A percentile compares a stretch with the other conserved stretches of the same genome.
Conservation (phyloP, 2,113 vertebrate genomes). For the Platichthys stellatus region DNA sequence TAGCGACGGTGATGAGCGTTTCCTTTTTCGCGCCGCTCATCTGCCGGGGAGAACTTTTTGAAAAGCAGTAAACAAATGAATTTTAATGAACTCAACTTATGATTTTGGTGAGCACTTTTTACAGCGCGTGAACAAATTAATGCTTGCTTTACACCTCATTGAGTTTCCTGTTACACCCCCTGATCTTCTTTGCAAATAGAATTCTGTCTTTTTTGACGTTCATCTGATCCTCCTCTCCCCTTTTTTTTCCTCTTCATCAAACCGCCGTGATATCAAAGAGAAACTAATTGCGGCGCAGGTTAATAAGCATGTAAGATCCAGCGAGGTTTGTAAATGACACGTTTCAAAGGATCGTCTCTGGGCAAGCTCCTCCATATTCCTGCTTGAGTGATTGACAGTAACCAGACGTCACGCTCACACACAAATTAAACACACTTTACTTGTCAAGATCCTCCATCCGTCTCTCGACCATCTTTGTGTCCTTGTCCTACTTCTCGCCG, state of each 20-base stretch:
- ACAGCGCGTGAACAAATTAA: slow-evolving; percentile 34
- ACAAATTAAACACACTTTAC: not conserved
- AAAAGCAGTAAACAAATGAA: slow-evolving; percentile 40
- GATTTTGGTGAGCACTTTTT: slow-evolving; percentile 23
- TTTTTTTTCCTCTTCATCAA: not conserved
- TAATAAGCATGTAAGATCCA: slow-evolving; percentile 32
- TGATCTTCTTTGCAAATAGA: slow-evolving; percentile 24
- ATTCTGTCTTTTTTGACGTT: slow-evolving; percentile 16
- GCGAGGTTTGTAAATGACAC: slow-evolving; percentile 18
- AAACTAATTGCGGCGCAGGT: slow-evolving; percentile 37
- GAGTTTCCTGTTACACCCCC: slow-evolving; percentile 9
- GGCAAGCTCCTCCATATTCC: not conserved
- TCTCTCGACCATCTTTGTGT: slow-evolving; percentile 1
- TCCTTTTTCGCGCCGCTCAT: slow-evolving; percentile 40
- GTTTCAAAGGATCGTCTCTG: slow-evolving; percentile 12
- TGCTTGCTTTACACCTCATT: slow-evolving; percentile 25
- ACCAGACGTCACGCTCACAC: slow-evolving; percentile 4
- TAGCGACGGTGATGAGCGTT: slow-evolving; percentile 44
- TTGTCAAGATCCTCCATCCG: not conserved
- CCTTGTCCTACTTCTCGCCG: slow-evolving; percentile 36
- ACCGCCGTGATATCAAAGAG: slow-evolving; percentile 21
- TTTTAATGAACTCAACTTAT: slow-evolving; percentile 36
- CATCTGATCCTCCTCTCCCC: slow-evolving; percentile 6
- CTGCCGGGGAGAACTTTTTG: slow-evolving; percentile 29
- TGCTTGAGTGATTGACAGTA: slow-evolving; percentile 43